Base-by-base conservation (phyloP, 2,888 invertebrate genomes). In the Adelphocoris suturalis region DNA sequence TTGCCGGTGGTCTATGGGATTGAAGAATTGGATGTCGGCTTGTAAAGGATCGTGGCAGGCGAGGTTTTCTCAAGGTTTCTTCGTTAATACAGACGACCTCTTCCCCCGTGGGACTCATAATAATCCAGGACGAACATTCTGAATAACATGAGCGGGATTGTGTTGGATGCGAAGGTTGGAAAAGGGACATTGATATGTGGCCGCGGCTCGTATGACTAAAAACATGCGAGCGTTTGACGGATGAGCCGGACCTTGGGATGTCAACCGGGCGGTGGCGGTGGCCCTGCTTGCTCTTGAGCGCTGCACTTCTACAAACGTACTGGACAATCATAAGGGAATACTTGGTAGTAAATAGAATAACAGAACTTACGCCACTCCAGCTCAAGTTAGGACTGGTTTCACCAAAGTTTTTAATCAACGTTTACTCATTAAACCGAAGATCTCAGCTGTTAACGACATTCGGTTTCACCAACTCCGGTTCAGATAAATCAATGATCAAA, bases 111-210 rank as follows among this genome's bases (percentile, higher is more conserved):
- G 68, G 27, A 68, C 68, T 68, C 68, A 68, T 61, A 61, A 61
- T n/a, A 61, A 16, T 68, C 68, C 68, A 12, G 11, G 23, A 68
- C 68, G 23, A 23, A 19, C 61, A 19, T 19, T 23, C 27, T 68
- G 68, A 68, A 68, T 68, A 68, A 68, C 68, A 68, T 68, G 68
- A 68, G 68, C 19, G 9, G 23, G 68, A 23, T 68, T 9, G 27
- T 9, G 57, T 16, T 16, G 68, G 27, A 23, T 23, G 11, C 27
- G 68, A 68, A 68, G 68, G 68, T 68, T 68, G 19, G 27, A 68
- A 68, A 68, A 68, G 68, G 68, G 68, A 68, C 68, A 68, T 68
- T 68, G 68, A 68, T 68, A 68, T 23, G 68, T 68, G 68, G 68
- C 27, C 68, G 27, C 19, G 27, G 68, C 68, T 23, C 68, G 68